Conservation (phyloP, 1,140 invertebrate species). For the Drosophila sucinea region DNA sequence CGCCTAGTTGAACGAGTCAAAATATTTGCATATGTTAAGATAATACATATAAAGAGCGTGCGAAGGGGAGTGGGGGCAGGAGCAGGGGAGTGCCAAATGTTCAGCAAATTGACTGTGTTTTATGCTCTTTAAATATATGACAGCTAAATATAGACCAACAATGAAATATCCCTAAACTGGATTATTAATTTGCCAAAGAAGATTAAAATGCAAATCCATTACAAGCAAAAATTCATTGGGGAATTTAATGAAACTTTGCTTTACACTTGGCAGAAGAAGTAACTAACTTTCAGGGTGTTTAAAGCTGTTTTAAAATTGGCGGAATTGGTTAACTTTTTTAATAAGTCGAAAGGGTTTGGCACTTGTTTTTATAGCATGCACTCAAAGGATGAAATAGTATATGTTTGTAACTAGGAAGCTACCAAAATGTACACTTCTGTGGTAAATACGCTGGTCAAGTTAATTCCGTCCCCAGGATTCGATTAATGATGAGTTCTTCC, state of each 20-base stretch:
- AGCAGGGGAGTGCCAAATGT: slow-evolving; percentile 11
- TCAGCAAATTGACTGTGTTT: slow-evolving; percentile 51
- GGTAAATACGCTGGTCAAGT: too few species aligned
- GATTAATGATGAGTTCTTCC: too few species aligned
- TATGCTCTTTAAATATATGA: slow-evolving; percentile 23
- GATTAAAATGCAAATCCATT: not conserved
- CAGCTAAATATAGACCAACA: slow-evolving; percentile 14
- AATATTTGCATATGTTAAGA: slow-evolving; percentile 74
- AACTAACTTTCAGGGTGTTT: too few species aligned
- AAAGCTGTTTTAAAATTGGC: too few species aligned
- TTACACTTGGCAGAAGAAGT: not conserved
- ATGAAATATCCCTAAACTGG: slow-evolving; percentile 4
- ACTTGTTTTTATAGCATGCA: too few species aligned
- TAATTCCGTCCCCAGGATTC: too few species aligned
- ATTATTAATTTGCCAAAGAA: slow-evolving; percentile 2
- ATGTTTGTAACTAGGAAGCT: too few species aligned
- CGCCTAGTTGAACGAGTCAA: slow-evolving; percentile 49
- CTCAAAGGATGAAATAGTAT: too few species aligned
- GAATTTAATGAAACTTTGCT: not conserved
- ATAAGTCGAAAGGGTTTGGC: too few species aligned
- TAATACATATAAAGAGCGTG: not conserved
- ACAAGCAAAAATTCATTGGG: not conserved
- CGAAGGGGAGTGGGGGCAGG: not conserved
- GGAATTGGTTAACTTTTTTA: too few species aligned
- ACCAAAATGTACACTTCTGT: too few species aligned